phyloP scores from a whole-genome alignment of 1,140 invertebrate species.

The Palaemon carinicauda region DNA sequence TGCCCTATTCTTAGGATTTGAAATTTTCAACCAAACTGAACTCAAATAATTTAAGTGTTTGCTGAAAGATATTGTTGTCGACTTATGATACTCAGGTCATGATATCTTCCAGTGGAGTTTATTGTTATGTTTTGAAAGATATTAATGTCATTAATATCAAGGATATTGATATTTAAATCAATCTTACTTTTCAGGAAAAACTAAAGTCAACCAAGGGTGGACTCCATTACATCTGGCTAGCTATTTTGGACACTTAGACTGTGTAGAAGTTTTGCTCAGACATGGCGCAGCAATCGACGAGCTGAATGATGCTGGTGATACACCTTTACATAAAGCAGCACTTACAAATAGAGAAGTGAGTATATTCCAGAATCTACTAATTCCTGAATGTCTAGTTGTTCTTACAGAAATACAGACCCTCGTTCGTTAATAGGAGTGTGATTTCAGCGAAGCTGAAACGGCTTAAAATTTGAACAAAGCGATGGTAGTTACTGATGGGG shows the following conservation, averaged over 20 bases:
- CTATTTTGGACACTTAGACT: slow-evolving; percentile 67
- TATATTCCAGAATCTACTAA: not conserved
- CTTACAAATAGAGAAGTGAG: slow-evolving; percentile 64
- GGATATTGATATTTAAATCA: not conserved
- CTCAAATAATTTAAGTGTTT: no score
- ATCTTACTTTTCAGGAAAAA: slow-evolving; percentile 63
- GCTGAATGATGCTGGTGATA: slow-evolving; percentile 67
- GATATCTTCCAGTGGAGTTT: no score
- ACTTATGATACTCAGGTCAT: no score
- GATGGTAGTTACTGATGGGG: no score
- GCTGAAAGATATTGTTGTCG: no score
- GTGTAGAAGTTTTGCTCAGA: slow-evolving; percentile 65
- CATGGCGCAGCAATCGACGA: slow-evolving; percentile 66
- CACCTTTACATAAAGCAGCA: slow-evolving; percentile 68
- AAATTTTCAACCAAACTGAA: no score
- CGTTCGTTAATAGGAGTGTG: no score
- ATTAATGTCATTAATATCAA: not conserved
- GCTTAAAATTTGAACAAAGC: no score
- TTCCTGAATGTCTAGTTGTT: no score
- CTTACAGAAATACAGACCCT: no score
- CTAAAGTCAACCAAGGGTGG: slow-evolving; percentile 69
- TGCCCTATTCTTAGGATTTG: no score
- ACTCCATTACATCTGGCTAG: slow-evolving; percentile 67
- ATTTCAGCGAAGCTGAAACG: no score
- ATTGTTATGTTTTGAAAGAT: not conserved